Conservation (phyloP, 2,888 invertebrate species). For the Ophioninae sp. region DNA sequence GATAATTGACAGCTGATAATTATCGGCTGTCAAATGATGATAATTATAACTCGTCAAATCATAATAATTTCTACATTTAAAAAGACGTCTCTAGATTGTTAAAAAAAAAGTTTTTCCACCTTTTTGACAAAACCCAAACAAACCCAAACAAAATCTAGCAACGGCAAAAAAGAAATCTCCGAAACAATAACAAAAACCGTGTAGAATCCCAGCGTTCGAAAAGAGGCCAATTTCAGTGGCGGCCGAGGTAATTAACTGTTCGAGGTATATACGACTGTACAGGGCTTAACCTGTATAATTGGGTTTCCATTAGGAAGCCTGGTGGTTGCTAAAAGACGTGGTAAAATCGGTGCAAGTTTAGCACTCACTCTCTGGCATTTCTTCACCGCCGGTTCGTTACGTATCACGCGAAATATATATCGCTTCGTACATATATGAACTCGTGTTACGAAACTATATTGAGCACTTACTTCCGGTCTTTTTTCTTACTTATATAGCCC, state of each 20-base stretch:
- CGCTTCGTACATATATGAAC: neutral
- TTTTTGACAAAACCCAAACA: too few species aligned
- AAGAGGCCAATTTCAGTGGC: neutral
- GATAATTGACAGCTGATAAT: too few species aligned
- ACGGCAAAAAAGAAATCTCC: neutral
- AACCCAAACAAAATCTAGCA: too few species aligned
- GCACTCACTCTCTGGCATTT: conserved; percentile 32
- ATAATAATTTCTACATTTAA: too few species aligned
- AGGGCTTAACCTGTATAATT: conserved; percentile 56
- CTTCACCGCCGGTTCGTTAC: conserved; percentile 15
- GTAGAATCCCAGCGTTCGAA: conserved; percentile 10
- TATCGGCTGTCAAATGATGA: too few species aligned
- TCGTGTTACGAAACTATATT: conserved; percentile 40
- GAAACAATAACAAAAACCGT: neutral
- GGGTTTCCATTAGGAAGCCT: conserved; percentile 63
- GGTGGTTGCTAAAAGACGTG: conserved; percentile 23
- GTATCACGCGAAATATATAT: neutral
- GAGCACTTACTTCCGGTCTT: conserved; percentile 38
- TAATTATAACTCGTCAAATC: too few species aligned
- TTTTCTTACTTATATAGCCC: conserved; percentile 39
- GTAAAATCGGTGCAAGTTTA: conserved; percentile 36
- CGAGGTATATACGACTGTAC: conserved; percentile 25
- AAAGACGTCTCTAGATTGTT: too few species aligned
- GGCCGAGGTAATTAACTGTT: conserved; percentile 6
- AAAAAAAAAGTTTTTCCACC: too few species aligned